Base-by-base conservation (phyloP, 2,797 vertebrate species). In the Acanthis flammea region DNA sequence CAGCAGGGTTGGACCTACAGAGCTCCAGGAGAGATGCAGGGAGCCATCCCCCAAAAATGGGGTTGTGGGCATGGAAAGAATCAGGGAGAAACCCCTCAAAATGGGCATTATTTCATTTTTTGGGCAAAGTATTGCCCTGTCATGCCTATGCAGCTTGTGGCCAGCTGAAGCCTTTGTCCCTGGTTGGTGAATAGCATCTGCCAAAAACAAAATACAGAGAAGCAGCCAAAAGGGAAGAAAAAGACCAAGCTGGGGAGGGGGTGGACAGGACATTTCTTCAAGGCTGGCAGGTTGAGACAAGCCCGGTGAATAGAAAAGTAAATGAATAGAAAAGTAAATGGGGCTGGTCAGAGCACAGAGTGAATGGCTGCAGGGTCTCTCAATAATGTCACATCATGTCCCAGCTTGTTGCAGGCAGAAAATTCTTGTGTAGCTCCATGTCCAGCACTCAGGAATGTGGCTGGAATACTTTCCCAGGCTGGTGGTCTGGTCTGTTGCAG, bases 251-350 rank as follows among this genome's bases (percentile, higher is more conserved):
- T 70, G 65, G 14, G 19, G 11, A 21, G 22, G 23, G 13, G 47
- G 41, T 21, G 55, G 12, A 24, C 2, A 3, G 58, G 58, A 37
- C 14, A 17, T 48, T 81, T 77, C 54, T 75, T 92, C 16, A 9
- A 75, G 77, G 62, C 25, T 85, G 76, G 51, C 96, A 61, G 57
- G 96, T 79, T 82, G 81, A 79, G 86, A 77, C 96, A 93, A 79
- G 96, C 53, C 91, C 12, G 5, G 47, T 61, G 78, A 85, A 89
- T 10, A 85, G 73, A 73, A 63, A 88, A 92, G 33, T 30, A 50
- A 82, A 79, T 31, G 8, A 87, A 77, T 7, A 81, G 68, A 72
- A 86, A 88, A 88, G 9, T 28, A 73, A 88, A 50, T 4, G 83
- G 18, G 47, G 23, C 19, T 44, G 71, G 23, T 23, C 65, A 80